Evolutionary conservation across 1,140 invertebrate species (phyloP), one percentile per base, ranked within the genome.

Genomic region (Drosophila pruinosa): DNA sequence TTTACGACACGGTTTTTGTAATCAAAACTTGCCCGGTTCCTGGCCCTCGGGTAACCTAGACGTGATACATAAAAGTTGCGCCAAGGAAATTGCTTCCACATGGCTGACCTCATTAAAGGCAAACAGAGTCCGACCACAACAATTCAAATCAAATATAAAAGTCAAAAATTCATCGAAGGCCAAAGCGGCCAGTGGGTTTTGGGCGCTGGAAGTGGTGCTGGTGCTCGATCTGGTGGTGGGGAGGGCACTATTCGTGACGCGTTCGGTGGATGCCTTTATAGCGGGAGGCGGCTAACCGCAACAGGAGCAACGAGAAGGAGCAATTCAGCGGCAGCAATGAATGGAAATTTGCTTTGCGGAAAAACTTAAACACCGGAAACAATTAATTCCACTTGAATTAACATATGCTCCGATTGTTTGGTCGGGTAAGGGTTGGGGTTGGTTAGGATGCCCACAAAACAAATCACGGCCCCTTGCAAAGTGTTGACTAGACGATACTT

Each of bases 321-420:
- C 65, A 48, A 53, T 28, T 70, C 50, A 69, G 68, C 70, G 74
- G 59, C 56, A 67, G 81, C 77, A 69, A 72, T 78, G 75, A 88
- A 81, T 77, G 85, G 72, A 88, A 85, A 89, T 85, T 78, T 72
- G 70, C 74, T 68, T 86, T 82, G 82, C 82, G 78, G 88, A 86
- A 89, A 90, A 89, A 90, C 88, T 88, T 90, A 90, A 90, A 90
- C 81, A 90, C 89, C 89, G 89, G 89, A 90, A 90, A 89, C 89
- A 90, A 90, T 90, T 90, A 90, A 90, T 90, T 90, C 89, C 89
- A 90, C 85, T 90, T 90, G 89, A 90, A 90, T 90, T 90, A 90
- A 89, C 89, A 90, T 90, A 90, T 83, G 74, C 71, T 74, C 70
- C 78, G 77, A 80, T 80, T 80, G 78, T 31, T 72, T 64, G 10